phyloP scores from a whole-genome alignment of 1,140 invertebrate species.

The Drosophila watanabei region DNA sequence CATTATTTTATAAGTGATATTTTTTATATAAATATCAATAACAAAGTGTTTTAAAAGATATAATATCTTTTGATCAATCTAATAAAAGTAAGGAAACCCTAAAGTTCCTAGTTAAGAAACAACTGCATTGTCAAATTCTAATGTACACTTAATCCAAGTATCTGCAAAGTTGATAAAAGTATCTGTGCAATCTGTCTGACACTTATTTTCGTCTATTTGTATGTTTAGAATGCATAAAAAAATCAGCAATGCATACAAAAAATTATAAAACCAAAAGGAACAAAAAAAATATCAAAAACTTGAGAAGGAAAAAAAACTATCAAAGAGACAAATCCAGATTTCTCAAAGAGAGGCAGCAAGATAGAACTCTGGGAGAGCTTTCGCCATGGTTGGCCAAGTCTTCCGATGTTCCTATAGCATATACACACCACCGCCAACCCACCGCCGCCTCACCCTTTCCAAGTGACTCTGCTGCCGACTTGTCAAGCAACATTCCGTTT shows the following conservation, averaged over 20 bases:
- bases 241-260: constrained; percentile 43
- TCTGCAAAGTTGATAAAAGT: constrained; percentile 45
- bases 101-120: neutral
- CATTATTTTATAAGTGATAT: too few species aligned
- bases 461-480: constrained; percentile 57
- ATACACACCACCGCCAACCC: neutral
- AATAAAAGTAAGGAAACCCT: neutral
- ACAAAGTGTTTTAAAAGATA: neutral
- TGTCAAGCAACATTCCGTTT: constrained; percentile 77
- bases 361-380: constrained; percentile 48
- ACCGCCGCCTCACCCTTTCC: constrained; percentile 13
- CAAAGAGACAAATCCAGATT: constrained; percentile 62
- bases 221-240: constrained; percentile 21
- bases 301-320: constrained; percentile 12
- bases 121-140: neutral
- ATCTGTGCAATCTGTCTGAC: constrained; percentile 11
- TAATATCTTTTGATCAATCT: neutral
- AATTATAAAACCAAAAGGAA: neutral
- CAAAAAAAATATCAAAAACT: neutral
- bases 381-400: constrained; percentile 57
- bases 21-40: neutral
- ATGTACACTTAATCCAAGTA: constrained; percentile 10
- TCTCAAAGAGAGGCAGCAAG: constrained; percentile 4
- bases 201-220: neutral
- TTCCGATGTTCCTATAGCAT: constrained; percentile 38